Conservation (phyloP, 2,113 vertebrate species). For the Oncorhynchus nerka region DNA sequence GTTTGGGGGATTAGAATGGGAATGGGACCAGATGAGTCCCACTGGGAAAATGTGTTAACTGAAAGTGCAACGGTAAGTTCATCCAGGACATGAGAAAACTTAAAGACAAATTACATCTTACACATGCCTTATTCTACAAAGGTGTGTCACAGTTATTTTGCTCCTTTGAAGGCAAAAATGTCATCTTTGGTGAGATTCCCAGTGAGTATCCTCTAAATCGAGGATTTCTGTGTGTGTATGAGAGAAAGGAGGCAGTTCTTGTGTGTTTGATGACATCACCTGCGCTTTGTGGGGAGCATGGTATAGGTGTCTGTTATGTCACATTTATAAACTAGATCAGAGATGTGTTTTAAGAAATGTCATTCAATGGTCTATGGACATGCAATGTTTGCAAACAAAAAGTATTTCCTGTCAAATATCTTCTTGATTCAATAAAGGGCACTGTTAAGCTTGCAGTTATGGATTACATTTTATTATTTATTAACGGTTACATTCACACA, state of each 20-base stretch:
- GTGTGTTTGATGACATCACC: conserved; percentile 53
- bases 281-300: conserved; percentile 51
- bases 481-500: no score
- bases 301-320: conserved; percentile 59
- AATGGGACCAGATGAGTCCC: conserved; percentile 46
- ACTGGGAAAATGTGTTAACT: neutral
- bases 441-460: conserved; percentile 41
- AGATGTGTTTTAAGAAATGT: conserved; percentile 61
- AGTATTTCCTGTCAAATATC: conserved; percentile 62
- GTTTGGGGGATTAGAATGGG: conserved; percentile 11
- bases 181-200: conserved; percentile 54
- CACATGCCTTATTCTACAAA: conserved; percentile 48
- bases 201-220: conserved; percentile 41
- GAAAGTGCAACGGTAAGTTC: neutral
- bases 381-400: conserved; percentile 64
- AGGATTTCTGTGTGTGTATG: conserved; percentile 22
- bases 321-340: conserved; percentile 75
- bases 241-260: conserved; percentile 54
- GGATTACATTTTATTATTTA: neutral
- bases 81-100: neutral
- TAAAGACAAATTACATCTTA: conserved; percentile 26
- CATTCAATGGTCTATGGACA: conserved; percentile 58
- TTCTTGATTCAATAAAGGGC: conserved; percentile 72
- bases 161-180: conserved; percentile 45
- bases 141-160: conserved; percentile 62